Evolutionary conservation across 2,888 invertebrate species (phyloP).

Genomic region (Brachycybe producta): DNA sequence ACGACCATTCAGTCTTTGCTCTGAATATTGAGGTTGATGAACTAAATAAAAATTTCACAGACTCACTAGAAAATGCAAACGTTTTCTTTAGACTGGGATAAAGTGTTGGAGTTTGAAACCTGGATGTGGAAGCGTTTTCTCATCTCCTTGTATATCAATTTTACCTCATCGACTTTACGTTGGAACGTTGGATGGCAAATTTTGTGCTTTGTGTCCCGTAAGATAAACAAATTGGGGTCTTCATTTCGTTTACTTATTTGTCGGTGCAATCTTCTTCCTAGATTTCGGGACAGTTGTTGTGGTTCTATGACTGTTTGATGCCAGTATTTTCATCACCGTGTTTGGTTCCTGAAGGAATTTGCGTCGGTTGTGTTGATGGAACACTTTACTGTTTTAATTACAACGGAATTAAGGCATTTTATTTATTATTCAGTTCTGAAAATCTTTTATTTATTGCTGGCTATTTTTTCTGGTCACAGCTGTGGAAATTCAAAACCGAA

Average conservation of each 20-base stretch:
- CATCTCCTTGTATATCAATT: constrained; percentile 34
- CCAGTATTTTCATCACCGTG: constrained; percentile 53
- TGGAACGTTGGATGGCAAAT: constrained; percentile 47
- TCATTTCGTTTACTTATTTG: neutral
- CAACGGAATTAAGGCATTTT: constrained; percentile 27
- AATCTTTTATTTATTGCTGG: constrained; percentile 19
- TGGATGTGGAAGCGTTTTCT: constrained; percentile 41
- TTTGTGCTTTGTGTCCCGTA: constrained; percentile 40
- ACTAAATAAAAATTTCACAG: constrained; percentile 1
- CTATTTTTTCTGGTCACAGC: constrained; percentile 42
- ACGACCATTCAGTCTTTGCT: constrained; percentile 52
- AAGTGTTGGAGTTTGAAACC: constrained; percentile 32
- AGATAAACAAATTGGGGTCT: constrained; percentile 22
- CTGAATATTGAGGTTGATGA: constrained; percentile 42
- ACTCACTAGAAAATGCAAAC: neutral
- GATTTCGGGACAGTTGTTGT: constrained; percentile 41
- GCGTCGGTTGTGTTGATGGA: constrained; percentile 32
- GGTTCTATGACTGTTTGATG: constrained; percentile 45
- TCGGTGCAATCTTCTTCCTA: constrained; percentile 27
- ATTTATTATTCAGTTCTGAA: constrained; percentile 12
- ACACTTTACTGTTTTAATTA: constrained; percentile 26
- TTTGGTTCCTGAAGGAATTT: constrained; percentile 23
- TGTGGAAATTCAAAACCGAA: constrained; percentile 45
- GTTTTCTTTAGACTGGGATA: constrained; percentile 21
- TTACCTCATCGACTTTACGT: constrained; percentile 33